These are phyloP conservation scores for Pogona vitticeps DNA, from an alignment of 2,113 vertebrate genomes.

Conservation along the genomic window DNA sequence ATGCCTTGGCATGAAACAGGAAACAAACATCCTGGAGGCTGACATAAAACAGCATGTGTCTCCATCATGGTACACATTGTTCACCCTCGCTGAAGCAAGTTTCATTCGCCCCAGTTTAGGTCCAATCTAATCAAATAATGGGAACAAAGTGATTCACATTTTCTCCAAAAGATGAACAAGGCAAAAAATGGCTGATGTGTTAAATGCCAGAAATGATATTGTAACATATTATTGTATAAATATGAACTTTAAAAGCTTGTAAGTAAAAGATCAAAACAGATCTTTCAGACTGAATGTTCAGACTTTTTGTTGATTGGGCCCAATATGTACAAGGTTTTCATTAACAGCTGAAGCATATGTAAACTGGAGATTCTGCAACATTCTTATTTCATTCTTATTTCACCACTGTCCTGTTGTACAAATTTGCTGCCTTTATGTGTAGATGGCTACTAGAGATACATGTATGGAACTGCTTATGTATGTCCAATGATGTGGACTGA, in stretches of 20 bases:
- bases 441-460: not conserved
- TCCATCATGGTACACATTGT: not conserved
- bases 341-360: conserved; percentile 16
- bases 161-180: not conserved
- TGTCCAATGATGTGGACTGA: not conserved
- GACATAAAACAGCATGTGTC: not conserved
- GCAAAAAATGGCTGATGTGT: not conserved
- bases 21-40: too few species aligned
- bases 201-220: not conserved
- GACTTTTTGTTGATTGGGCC: not conserved
- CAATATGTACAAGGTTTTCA: conserved; percentile 26
- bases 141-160: not conserved
- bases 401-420: not conserved
- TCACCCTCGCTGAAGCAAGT: not conserved
- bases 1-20: too few species aligned
- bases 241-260: not conserved
- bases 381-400: not conserved
- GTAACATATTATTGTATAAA: not conserved
- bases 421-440: not conserved
- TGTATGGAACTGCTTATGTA: not conserved
- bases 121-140: not conserved
- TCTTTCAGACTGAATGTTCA: conserved; percentile 38
- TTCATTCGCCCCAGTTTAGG: not conserved
- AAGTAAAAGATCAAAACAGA: conserved; percentile 2
- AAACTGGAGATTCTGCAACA: conserved; percentile 37